Evolutionary conservation across 2,113 vertebrate species (phyloP).

Genomic region (Brachyistius frenatus): DNA sequence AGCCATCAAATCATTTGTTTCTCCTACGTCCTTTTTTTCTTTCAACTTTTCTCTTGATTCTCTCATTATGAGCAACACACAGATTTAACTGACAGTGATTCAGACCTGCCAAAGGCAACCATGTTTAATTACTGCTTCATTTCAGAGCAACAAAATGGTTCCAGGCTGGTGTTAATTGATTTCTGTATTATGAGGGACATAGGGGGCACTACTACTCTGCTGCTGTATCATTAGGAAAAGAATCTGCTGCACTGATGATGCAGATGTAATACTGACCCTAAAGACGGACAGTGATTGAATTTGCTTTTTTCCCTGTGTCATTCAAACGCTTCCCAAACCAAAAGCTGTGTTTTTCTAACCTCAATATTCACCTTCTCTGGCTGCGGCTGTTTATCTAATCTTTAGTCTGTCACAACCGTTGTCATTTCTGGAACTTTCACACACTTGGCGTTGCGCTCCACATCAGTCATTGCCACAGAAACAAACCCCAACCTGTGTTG

Average conservation of each 20-base stretch:
- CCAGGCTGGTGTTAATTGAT: constrained; percentile 61
- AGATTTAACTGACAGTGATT: constrained; percentile 35
- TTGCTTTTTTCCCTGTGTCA: neutral
- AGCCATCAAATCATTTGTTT: constrained; percentile 22
- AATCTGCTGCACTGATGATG: constrained; percentile 11
- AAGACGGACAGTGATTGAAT: neutral
- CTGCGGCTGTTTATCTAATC: constrained; percentile 22
- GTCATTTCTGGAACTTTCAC: constrained; percentile 15
- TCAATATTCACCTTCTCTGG: neutral
- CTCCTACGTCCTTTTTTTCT: constrained; percentile 1
- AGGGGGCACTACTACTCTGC: neutral
- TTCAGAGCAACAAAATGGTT: constrained; percentile 34
- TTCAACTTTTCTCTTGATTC: constrained; percentile 6
- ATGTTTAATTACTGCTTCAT: constrained; percentile 55
- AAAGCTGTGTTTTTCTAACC: neutral
- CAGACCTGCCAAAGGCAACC: constrained; percentile 9
- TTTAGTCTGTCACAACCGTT: constrained; percentile 5
- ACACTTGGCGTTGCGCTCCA: neutral
- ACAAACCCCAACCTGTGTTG: constrained; percentile 29
- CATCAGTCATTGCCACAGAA: constrained; percentile 24
- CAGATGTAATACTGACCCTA: no score
- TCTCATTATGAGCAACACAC: constrained; percentile 29
- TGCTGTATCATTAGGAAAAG: constrained; percentile 31
- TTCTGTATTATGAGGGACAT: constrained; percentile 45
- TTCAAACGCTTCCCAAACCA: constrained; percentile 12